Evolutionary conservation across 1,140 invertebrate genomes (phyloP), one percentile per base, ranked within the genome.

Genomic region (Helicoverpa armigera): DNA sequence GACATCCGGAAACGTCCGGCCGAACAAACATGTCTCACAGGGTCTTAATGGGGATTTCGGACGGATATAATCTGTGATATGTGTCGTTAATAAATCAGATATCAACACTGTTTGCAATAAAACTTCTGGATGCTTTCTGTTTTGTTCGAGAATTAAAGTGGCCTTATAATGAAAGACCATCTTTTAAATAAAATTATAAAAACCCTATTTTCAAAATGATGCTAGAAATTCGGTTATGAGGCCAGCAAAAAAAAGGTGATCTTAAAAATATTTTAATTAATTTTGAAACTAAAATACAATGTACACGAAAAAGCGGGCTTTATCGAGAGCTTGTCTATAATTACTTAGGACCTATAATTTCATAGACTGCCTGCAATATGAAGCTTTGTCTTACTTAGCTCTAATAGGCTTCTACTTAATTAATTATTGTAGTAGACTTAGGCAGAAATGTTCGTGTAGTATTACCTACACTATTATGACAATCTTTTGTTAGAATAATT

Each of bases 11-110:
- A 65, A 53, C 50, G 31, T 5, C 53, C 12, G 31, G 13, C 35
- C 12, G 48, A 77, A 67, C 61, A 43, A 67, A 77, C 65, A 76
- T 65, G 75, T 35, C 12, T 65, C 60, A 31, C 53, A 76, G 74
- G 35, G 10, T 50, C 35, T 11, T 67, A 48, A 50, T 67, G 43
- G 63, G 35, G 63, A 50, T 67, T 50, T 16, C 9, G 10, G 43
- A n/a, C 9, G 14, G n/a, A 67, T 50, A 58, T 58, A 48, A 50
- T 50, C 60, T 63, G 12, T 23, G 23, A 63, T 9, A 60, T 35
- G 16, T 67, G 35, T 50, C 43, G 43, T 67, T 18, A 67, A 67
- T 67, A 67, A 67, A 67, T 67, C 4, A 50, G 16, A 18, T 50
- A 48, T 63, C 29, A 63, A 14, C 13, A 35, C 12, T 48, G 12